phyloP scores from a whole-genome alignment of 2,113 vertebrate genomes.

The Pyrgilauda ruficollis region DNA sequence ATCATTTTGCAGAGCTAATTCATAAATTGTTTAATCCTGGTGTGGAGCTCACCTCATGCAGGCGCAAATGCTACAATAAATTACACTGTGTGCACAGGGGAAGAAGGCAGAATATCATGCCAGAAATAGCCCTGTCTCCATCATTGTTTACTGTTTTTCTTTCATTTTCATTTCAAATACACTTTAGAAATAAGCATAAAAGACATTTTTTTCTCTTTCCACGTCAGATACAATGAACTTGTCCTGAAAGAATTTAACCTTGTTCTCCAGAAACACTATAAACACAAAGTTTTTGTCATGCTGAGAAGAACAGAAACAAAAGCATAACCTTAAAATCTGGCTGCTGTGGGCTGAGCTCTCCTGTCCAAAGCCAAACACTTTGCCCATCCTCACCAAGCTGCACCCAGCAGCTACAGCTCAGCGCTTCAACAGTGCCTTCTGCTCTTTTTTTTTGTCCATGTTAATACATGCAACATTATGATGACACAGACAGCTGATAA shows the following conservation, averaged over 20 bases:
- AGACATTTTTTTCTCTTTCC: neutral
- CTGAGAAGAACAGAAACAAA: conserved; percentile 15
- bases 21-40: neutral
- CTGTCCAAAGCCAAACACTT: neutral
- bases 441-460: neutral
- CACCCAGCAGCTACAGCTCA: neutral
- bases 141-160: neutral
- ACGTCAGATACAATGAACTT: neutral
- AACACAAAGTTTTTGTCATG: neutral
- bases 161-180: neutral
- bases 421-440: neutral
- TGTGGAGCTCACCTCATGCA: neutral
- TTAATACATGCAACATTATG: neutral
- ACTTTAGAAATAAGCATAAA: neutral
- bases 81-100: neutral
- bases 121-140: neutral
- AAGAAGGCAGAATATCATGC: neutral
- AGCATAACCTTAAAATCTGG: fast-evolving
- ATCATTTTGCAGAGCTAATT: neutral
- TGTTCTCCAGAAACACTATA: neutral
- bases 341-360: neutral
- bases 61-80: neutral
- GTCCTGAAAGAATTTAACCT: conserved; percentile 35
- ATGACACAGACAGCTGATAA: neutral
- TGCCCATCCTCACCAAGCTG: neutral